phyloP scores from a whole-genome alignment of 2,113 vertebrate species.

The Tinamus guttatus region DNA sequence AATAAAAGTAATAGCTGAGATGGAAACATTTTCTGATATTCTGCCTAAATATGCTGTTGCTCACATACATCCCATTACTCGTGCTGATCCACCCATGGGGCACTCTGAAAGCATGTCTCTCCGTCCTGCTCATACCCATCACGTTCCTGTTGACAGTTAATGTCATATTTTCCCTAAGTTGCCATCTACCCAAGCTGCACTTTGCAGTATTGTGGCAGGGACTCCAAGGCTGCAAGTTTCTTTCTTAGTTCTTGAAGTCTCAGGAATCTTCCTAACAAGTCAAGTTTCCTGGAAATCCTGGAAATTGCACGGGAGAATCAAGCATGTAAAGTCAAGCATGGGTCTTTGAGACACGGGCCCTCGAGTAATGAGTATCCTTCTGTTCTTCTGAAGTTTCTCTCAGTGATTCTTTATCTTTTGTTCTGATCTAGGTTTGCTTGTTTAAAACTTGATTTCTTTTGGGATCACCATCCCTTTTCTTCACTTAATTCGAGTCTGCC shows the following conservation, averaged over 20 bases:
- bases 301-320: not conserved
- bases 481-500: not conserved
- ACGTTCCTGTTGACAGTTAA: slow-evolving; percentile 16
- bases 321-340: not conserved
- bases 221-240: not conserved
- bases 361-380: not conserved
- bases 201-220: not conserved
- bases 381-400: not conserved
- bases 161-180: slow-evolving; percentile 25
- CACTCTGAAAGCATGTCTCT: not conserved
- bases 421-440: slow-evolving; percentile 1
- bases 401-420: not conserved
- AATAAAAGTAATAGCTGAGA: slow-evolving; percentile 56
- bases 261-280: not conserved
- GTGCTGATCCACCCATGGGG: not conserved
- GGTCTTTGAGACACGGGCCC: not conserved
- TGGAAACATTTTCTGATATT: slow-evolving; percentile 41
- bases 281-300: not conserved
- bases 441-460: not conserved
- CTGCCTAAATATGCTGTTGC: slow-evolving; percentile 46
- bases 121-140: slow-evolving; percentile 4
- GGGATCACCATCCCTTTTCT: not conserved
- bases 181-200: not conserved
- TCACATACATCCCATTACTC: slow-evolving; percentile 31
- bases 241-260: not conserved